Evolutionary conservation across 2,113 vertebrate genomes (phyloP).

Genomic region (Phaethon lepturus): DNA sequence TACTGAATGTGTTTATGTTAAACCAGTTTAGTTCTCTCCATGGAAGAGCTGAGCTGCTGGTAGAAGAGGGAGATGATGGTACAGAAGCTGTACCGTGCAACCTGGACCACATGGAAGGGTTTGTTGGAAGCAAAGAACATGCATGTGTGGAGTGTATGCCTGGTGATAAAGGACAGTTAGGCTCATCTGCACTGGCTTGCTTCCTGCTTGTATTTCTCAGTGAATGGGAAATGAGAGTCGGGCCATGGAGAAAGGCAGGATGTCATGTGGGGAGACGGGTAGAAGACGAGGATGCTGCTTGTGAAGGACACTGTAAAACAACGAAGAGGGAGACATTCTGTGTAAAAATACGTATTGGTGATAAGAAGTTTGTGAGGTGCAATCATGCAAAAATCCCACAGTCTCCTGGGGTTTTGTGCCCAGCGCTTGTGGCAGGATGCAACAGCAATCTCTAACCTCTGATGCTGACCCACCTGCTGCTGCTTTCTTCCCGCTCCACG

Average conservation of each 20-base stretch:
- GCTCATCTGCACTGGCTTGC: not conserved
- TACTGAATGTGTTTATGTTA: not conserved
- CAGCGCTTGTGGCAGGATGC: fast-evolving
- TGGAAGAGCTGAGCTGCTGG: not conserved
- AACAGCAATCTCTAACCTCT: not conserved
- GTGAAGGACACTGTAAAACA: not conserved
- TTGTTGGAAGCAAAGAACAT: not conserved
- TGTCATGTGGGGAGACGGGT: not conserved
- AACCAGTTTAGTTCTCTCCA: not conserved
- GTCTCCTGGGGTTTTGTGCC: not conserved
- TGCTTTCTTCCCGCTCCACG: not conserved
- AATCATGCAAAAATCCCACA: not conserved
- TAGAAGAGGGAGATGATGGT: not conserved
- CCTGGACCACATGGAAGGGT: not conserved
- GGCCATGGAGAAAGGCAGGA: not conserved
- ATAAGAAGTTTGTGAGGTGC: not conserved
- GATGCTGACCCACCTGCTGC: not conserved
- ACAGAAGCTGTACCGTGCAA: not conserved
- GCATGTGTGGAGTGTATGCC: not conserved
- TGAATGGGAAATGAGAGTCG: not conserved
- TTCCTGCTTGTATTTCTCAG: not conserved
- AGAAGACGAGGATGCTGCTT: not conserved
- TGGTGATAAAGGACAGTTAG: not conserved
- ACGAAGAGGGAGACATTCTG: not conserved
- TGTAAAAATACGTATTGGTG: not conserved